Evolutionary conservation across 2,888 invertebrate species (phyloP).

Genomic region (Coelinius sp.): DNA sequence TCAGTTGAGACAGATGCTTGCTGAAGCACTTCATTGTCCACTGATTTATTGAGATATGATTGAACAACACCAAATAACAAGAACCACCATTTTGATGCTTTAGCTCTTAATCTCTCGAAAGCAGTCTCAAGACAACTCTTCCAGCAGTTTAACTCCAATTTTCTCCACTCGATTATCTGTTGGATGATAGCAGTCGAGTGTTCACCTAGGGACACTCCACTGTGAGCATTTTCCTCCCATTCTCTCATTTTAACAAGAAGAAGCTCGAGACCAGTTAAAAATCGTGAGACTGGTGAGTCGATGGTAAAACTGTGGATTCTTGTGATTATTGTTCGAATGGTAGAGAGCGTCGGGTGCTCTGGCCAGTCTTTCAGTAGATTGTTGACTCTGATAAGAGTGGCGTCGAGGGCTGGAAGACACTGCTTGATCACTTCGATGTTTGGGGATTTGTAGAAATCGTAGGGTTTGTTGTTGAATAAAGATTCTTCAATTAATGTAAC

Average conservation of each 20-base stretch:
- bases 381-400: constrained; percentile 76
- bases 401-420: constrained; percentile 80
- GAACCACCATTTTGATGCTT: constrained; percentile 92
- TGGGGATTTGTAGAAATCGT: constrained; percentile 88
- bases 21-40: constrained; percentile 50
- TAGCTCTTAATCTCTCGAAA: constrained; percentile 77
- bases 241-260: constrained; percentile 87
- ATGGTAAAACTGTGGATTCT: constrained; percentile 81
- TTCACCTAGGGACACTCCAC: constrained; percentile 84
- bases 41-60: constrained; percentile 72
- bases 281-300: constrained; percentile 87
- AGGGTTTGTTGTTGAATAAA: constrained; percentile 49
- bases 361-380: constrained; percentile 86
- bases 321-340: constrained; percentile 79
- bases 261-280: constrained; percentile 91
- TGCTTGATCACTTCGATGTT: constrained; percentile 84
- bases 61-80: constrained; percentile 83
- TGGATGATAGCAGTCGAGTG: constrained; percentile 83
- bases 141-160: constrained; percentile 91
- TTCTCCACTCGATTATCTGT: constrained; percentile 92
- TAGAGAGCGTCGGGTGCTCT: constrained; percentile 88
- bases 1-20: constrained; percentile 50
- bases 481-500: constrained; percentile 56
- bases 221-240: constrained; percentile 94
- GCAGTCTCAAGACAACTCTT: constrained; percentile 83